These are phyloP conservation scores for Cinclus cinclus DNA, from an alignment of 2,113 vertebrate genomes.

Conservation along the genomic window DNA sequence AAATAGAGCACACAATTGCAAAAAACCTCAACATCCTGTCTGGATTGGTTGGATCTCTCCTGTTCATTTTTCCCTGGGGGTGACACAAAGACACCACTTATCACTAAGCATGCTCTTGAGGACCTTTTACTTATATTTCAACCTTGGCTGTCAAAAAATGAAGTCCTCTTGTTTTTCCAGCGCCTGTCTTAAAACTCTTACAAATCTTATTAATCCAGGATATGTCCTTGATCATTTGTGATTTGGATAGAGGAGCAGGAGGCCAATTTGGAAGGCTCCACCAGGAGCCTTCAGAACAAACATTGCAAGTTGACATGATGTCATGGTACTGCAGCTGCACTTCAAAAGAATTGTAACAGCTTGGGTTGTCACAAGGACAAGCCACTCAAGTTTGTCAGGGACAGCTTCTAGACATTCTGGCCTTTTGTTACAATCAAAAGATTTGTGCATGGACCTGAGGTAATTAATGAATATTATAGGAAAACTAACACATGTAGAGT, in stretches of 20 bases:
- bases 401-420: neutral
- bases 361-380: constrained; percentile 31
- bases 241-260: constrained; percentile 1
- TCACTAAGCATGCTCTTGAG: neutral
- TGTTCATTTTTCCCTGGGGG: neutral
- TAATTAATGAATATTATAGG: constrained; percentile 2
- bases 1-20: neutral
- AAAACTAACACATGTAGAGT: neutral
- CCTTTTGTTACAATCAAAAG: constrained; percentile 20
- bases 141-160: neutral
- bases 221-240: constrained; percentile 26
- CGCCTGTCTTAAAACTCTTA: neutral
- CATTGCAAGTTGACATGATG: constrained; percentile 34
- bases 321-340: constrained; percentile 9
- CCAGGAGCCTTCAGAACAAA: constrained; percentile 43
- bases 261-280: neutral
- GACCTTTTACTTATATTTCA: constrained; percentile 8
- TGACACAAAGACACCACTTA: neutral
- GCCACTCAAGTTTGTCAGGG: constrained; percentile 48
- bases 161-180: constrained; percentile 1
- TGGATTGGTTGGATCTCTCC: neutral
- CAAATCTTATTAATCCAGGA: neutral
- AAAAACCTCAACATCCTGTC: neutral
- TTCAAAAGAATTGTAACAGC: constrained; percentile 53
- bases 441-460: constrained; percentile 13